Base-by-base conservation (phyloP, 1,140 invertebrate genomes). In the Wiebesia pumilae region DNA sequence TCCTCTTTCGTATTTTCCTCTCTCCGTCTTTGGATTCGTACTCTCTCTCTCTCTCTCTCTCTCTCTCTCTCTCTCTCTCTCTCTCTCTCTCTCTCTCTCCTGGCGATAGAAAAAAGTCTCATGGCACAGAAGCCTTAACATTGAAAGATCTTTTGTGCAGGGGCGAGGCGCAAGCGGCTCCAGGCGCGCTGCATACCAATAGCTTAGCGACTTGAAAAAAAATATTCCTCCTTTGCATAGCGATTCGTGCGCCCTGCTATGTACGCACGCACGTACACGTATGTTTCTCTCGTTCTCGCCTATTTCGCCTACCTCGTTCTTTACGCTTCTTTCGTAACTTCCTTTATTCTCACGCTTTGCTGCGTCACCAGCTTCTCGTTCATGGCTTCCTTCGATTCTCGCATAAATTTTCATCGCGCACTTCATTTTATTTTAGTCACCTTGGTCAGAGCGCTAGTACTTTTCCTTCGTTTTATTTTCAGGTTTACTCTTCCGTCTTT, bases 151-250 rank as follows among this genome's bases (percentile, higher is more conserved):
- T 81, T 81, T 75, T 75, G 69, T 81, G 51, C 33, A 54, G 43
- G 35, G 77, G 33, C 75, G 65, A 77, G n/a, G 30, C 33, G n/a
- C 40, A 35, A 19, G 65, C n/a, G 58, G 16, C 33, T 77, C 51
- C n/a, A 24, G 40, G 14, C 38, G 51, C 19, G 35, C 65, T 86
- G 84, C 79, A 86, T 86, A 81, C 79, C 67, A 86, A 86, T 86
- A n/a, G 79, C 84, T 65, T 38, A 47, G 43, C n/a, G 84, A 81
- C 77, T 75, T 27, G 79, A 62, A 73, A 85, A 80, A 86, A 86
- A 75, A 85, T 81, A 77, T 81, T 81, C 54, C 80, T 38, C 43
- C 81, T 86, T 83, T 83, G 85, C 81, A 86, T 86, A 86, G 43
- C 78, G 33, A 86, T 86, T 78, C 62, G 33, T 58, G 69, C 7